Evolutionary conservation across 2,113 vertebrate species (phyloP).

Genomic region (Bubo scandiacus): DNA sequence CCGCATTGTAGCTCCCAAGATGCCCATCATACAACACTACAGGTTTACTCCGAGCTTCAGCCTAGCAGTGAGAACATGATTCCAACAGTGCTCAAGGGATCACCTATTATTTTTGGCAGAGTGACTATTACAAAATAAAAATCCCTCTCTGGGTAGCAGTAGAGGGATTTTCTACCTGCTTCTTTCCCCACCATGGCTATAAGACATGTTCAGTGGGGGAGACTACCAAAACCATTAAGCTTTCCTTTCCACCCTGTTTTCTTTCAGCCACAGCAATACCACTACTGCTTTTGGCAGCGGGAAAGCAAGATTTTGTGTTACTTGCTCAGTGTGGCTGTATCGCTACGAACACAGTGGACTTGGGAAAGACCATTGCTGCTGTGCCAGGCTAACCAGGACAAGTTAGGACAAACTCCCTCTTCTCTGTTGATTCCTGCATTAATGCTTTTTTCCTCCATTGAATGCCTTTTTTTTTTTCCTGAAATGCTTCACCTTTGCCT

Average conservation of each 20-base stretch:
- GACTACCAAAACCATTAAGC: not conserved
- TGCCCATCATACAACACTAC: accelerated
- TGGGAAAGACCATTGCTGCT: not conserved
- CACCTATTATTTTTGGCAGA: not conserved
- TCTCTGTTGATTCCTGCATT: not conserved
- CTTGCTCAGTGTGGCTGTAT: not conserved
- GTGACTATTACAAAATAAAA: not conserved
- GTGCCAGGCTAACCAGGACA: not conserved
- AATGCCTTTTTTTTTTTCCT: not conserved
- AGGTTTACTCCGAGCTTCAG: not conserved
- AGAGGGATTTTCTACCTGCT: not conserved
- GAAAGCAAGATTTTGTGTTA: not conserved
- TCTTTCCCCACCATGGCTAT: not conserved
- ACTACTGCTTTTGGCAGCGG: not conserved
- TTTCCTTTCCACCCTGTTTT: not conserved
- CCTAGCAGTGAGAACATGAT: not conserved
- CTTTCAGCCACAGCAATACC: not conserved
- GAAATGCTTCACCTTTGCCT: not conserved
- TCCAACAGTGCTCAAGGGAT: not conserved
- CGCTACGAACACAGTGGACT: not conserved
- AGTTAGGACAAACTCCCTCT: not conserved
- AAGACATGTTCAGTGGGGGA: not conserved
- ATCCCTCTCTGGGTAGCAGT: not conserved
- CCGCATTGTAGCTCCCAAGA: accelerated
- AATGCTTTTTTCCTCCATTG: not conserved